phyloP scores from a whole-genome alignment of 2,888 invertebrate species.

The Drosophila colorata region DNA sequence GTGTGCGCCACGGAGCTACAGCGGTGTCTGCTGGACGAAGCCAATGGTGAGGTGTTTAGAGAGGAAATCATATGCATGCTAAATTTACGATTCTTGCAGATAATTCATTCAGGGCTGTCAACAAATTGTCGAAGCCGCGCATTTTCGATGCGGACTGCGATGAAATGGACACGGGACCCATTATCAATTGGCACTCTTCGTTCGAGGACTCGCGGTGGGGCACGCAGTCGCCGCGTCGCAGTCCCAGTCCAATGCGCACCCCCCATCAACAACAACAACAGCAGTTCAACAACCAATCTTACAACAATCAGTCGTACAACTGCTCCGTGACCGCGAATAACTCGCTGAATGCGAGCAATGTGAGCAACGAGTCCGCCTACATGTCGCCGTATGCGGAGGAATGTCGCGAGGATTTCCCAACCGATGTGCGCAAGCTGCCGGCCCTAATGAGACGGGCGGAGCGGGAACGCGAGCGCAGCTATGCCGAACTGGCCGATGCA shows the following conservation, averaged over 20 bases:
- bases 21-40: constrained; percentile 86
- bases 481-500: constrained; percentile 71
- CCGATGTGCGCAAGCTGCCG: constrained; percentile 85
- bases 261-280: constrained; percentile 58
- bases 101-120: constrained; percentile 72
- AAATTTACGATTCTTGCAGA: constrained; percentile 58
- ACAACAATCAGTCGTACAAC: constrained; percentile 63
- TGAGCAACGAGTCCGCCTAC: constrained; percentile 78
- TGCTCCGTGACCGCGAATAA: constrained; percentile 73
- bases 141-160: constrained; percentile 58
- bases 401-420: constrained; percentile 85
- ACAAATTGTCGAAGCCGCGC: constrained; percentile 31
- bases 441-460: constrained; percentile 55
- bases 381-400: constrained; percentile 82
- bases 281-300: constrained; percentile 46
- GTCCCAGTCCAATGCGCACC: constrained; percentile 68
- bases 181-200: constrained; percentile 85
- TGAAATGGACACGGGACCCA: constrained; percentile 59
- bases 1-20: constrained; percentile 86
- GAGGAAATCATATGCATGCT: background rate
- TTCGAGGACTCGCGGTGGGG: constrained; percentile 84
- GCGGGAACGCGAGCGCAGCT: constrained; percentile 80
- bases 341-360: constrained; percentile 74
- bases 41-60: constrained; percentile 70
- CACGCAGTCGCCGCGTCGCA: constrained; percentile 78